Percentiles rank a stretch among this genome's conserved stretches.
Conservation (phyloP, 1,140 invertebrate species). For the Drosophila obscura region DNA sequence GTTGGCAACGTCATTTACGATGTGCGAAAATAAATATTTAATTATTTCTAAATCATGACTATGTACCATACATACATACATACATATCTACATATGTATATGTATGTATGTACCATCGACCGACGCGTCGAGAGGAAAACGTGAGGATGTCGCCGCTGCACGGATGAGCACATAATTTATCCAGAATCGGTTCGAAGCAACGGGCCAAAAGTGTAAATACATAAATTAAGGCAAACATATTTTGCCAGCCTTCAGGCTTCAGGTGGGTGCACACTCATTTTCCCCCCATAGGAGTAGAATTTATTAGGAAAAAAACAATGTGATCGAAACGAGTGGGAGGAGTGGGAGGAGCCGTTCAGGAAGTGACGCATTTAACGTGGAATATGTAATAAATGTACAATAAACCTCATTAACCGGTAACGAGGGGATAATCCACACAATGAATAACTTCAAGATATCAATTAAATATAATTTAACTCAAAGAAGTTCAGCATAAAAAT, state of each 20-base stretch:
- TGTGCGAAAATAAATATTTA: constrained; percentile 81
- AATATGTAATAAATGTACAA: too few relatives aligned
- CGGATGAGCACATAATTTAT: constrained; percentile 34
- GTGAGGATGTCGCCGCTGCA: constrained; percentile 14
- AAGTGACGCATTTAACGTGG: not conserved
- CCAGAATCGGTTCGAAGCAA: constrained; percentile 12
- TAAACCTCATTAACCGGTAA: too few relatives aligned
- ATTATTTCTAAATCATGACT: constrained; percentile 79
- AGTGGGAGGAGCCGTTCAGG: not conserved
- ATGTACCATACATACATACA: too few relatives aligned
- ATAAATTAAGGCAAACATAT: constrained; percentile 51
- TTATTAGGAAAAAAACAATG: not conserved
- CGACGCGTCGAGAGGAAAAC: constrained; percentile 21
- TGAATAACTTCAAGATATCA: too few relatives aligned
- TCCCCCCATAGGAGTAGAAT: too few relatives aligned
- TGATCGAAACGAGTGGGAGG: not conserved
- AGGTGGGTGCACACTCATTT: constrained; percentile 12
- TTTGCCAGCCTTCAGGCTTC: constrained; percentile 4
- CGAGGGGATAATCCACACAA: too few relatives aligned
- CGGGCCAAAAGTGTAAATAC: constrained; percentile 25
- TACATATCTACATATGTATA: too few relatives aligned
- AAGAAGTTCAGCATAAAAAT: too few relatives aligned
- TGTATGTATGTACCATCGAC: not conserved
- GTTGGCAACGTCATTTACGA: constrained; percentile 67
- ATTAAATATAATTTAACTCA: too few relatives aligned